Base-by-base conservation (phyloP, 2,113 vertebrate species). In the Oxyruncus cristatus region DNA sequence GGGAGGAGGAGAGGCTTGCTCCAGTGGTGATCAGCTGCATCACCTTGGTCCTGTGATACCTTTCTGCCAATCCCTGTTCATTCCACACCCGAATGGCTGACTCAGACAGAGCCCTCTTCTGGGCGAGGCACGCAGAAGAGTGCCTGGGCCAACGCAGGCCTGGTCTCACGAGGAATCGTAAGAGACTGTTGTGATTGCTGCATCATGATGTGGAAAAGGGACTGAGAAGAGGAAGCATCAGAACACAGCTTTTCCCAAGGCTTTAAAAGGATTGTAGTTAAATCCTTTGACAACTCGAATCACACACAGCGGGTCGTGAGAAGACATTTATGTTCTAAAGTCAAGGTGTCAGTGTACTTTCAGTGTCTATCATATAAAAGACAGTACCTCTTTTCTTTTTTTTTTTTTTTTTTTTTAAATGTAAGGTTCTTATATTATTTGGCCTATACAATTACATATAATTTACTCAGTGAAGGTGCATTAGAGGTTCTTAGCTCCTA, bases 121-220 rank as follows among this genome's bases (percentile, higher is more conserved):
- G 39, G 44, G 41, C 66, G 46, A 44, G 47, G 24, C 23, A 37
- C 7, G 27, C 10, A 62, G 66, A 35, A 62, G 35, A 27, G 22
- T 5, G 21, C 23, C n/a, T 17, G 23, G 35, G 16, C 49, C 66
- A 87, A 44, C 2, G 17, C 28, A 70, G 49, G 17, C 30, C 33
- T 2, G 2, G 6, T 15, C 33, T 71, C 56, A 63, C 32, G 1
- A 1, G 23, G 14, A 12, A 19, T 12, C 0, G 0, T 8, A 53
- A 10, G 41, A 72, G 7, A 28, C 35, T 61, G 18, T 8, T 39
- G 28, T 2, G 3, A 41, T 14, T 46, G 12, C 21, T 0, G 0
- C 15, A 37, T 27, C 17, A 1, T 0, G 2, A 26, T 24, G 18
- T 3, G 14, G 35, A 66, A 20, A 49, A 28, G 8, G 1, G 20